phyloP scores from a whole-genome alignment of 2,113 vertebrate species.

The Cephalopholis sonnerati region DNA sequence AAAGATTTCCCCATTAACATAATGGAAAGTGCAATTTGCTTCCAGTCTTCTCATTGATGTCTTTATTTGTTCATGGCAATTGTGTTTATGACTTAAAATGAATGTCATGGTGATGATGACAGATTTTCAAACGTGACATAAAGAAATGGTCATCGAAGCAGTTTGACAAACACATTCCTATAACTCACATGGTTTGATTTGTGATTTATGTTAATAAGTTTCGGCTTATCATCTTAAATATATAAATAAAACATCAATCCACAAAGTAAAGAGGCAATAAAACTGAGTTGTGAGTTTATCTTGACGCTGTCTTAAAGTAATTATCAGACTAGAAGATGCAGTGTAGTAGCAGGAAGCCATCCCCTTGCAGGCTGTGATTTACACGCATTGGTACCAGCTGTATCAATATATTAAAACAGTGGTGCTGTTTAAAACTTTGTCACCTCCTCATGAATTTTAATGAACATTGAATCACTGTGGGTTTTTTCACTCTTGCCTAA shows the following conservation, averaged over 20 bases:
- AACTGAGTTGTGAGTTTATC: neutral
- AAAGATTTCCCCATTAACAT: neutral
- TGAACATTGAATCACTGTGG: constrained; percentile 11
- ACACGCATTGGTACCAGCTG: constrained; percentile 18
- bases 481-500: constrained; percentile 11
- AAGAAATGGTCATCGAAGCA: neutral
- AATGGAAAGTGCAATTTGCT: neutral
- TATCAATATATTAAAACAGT: constrained; percentile 30
- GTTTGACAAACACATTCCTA: neutral
- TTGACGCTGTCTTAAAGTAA: neutral
- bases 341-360: neutral
- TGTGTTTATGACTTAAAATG: neutral
- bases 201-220: neutral
- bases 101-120: neutral
- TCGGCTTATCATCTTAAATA: neutral
- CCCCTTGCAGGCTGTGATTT: constrained; percentile 10
- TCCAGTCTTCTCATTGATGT: neutral
- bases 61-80: too few species aligned
- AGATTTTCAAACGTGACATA: neutral
- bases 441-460: constrained; percentile 54
- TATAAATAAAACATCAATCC: neutral
- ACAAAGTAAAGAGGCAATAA: neutral
- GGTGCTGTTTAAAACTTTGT: constrained; percentile 26
- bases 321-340: neutral
- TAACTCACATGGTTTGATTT: neutral